phyloP scores from a whole-genome alignment of 2,113 vertebrate genomes.

The Plecturocebus donacophilus region DNA sequence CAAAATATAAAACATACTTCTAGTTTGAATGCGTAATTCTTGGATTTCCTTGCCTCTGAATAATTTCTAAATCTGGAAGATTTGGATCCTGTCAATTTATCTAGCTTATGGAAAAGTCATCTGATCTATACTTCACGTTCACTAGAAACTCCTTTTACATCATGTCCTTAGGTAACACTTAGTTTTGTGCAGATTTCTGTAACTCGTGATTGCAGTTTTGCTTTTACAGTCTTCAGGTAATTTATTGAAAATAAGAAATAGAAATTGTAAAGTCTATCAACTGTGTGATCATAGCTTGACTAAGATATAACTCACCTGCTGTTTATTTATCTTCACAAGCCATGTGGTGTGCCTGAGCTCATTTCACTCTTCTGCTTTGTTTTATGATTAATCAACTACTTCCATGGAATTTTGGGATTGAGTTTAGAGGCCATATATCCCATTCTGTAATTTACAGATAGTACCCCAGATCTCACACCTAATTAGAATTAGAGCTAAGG shows the following conservation, averaged over 20 bases:
- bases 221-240: background rate
- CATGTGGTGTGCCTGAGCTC: background rate
- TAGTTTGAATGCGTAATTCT: constrained; percentile 1
- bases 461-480: background rate
- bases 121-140: background rate
- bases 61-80: background rate
- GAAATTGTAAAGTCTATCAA: background rate
- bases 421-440: background rate
- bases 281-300: background rate
- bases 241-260: background rate
- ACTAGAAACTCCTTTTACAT: background rate
- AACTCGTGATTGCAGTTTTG: background rate
- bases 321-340: background rate
- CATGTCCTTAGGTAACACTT: background rate
- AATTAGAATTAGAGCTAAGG: background rate
- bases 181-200: background rate
- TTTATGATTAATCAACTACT: background rate
- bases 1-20: background rate
- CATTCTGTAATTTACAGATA: background rate
- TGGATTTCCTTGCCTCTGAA: background rate
- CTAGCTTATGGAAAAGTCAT: constrained; percentile 38
- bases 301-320: background rate
- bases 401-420: background rate
- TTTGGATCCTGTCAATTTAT: background rate
- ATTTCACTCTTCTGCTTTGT: background rate